Conservation (phyloP, 2,888 invertebrate species). For the Belgica antarctica region DNA sequence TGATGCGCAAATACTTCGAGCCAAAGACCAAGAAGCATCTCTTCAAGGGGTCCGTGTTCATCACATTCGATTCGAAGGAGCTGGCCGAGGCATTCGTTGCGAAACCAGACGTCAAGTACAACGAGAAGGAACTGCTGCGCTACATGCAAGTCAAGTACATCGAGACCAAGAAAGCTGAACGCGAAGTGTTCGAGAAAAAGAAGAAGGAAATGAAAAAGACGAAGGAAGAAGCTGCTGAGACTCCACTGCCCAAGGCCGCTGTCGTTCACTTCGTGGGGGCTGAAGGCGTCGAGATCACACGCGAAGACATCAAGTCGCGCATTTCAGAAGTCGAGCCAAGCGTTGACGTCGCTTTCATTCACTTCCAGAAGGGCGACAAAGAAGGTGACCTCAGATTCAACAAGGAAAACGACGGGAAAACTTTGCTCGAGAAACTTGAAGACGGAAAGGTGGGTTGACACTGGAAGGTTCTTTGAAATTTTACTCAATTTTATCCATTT, state of each 20-base stretch:
- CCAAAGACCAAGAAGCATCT: slow-evolving; percentile 63
- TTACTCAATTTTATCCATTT: slow-evolving; percentile 46
- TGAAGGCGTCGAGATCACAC: slow-evolving; percentile 61
- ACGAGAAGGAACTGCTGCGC: slow-evolving; percentile 63
- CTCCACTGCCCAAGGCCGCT: slow-evolving; percentile 69
- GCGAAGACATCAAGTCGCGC: slow-evolving; percentile 73
- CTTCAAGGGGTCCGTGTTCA: slow-evolving; percentile 92
- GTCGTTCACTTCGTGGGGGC: slow-evolving; percentile 65
- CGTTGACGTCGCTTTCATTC: slow-evolving; percentile 66
- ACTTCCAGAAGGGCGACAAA: slow-evolving; percentile 70
- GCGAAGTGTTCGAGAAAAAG: slow-evolving; percentile 61
- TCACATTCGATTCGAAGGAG: slow-evolving; percentile 78
- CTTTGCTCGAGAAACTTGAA: slow-evolving; percentile 62
- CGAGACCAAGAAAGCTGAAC: slow-evolving; percentile 67
- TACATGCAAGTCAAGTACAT: slow-evolving; percentile 71
- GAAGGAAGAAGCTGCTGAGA: slow-evolving; percentile 52
- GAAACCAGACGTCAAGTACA: slow-evolving; percentile 67
- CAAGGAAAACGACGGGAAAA: slow-evolving; percentile 67
- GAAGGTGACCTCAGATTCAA: slow-evolving; percentile 71
- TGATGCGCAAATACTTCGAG: slow-evolving; percentile 62
- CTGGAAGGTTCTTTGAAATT: slow-evolving; percentile 44
- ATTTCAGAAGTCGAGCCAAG: slow-evolving; percentile 59
- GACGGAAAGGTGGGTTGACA: slow-evolving; percentile 59
- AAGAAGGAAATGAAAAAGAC: slow-evolving; percentile 59
- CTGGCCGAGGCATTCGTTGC: slow-evolving; percentile 76